Percentiles rank a stretch among this genome's conserved stretches.
These are phyloP conservation scores for Rhabdornis inornatus DNA, from an alignment of 2,113 vertebrate species.

Conservation along the genomic window DNA sequence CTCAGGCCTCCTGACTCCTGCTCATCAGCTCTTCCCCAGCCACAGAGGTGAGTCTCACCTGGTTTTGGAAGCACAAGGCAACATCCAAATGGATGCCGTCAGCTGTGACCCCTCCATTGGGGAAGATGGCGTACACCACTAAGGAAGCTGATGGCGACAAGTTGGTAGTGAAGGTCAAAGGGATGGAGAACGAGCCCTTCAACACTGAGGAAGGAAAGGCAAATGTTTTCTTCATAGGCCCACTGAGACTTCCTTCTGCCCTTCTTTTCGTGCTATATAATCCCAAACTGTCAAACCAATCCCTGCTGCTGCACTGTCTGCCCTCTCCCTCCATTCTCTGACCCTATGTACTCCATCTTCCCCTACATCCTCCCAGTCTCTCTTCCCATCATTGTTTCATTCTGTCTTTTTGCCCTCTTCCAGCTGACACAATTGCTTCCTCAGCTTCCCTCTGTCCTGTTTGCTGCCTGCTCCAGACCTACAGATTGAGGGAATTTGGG, in stretches of 20 bases:
- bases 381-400: not conserved
- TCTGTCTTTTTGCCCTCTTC: not conserved
- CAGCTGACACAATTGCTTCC: not conserved
- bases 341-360: not conserved
- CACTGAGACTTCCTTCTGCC: not conserved
- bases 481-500: not conserved
- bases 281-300: not conserved
- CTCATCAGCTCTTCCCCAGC: not conserved
- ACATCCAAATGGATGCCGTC: slow-evolving; percentile 67
- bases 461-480: not conserved
- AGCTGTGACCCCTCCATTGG: slow-evolving; percentile 72
- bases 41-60: slow-evolving; percentile 59
- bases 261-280: not conserved
- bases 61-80: slow-evolving; percentile 80
- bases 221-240: not conserved
- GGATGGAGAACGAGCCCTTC: slow-evolving; percentile 73
- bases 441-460: not conserved
- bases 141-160: slow-evolving; percentile 73
- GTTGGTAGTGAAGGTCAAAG: slow-evolving; percentile 69
- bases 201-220: slow-evolving; percentile 46
- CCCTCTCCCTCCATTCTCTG: not conserved
- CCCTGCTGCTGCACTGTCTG: not conserved
- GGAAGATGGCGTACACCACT: slow-evolving; percentile 76
- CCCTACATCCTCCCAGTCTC: not conserved
- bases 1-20: not conserved